phyloP scores from a whole-genome alignment of 2,888 invertebrate species.

The Cerastis rubricosa region DNA sequence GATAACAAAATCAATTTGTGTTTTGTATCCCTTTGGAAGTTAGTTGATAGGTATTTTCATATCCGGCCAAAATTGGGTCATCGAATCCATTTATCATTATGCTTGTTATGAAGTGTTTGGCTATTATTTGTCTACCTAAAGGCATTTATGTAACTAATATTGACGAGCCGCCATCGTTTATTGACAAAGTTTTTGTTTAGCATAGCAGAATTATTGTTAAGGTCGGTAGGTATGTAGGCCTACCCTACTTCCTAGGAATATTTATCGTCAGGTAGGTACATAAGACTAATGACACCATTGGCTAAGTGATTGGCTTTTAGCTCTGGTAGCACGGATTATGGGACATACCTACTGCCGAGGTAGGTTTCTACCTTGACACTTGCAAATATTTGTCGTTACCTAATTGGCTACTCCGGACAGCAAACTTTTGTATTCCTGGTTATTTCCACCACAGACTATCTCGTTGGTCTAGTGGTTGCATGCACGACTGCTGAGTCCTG shows the following conservation, averaged over 20 bases:
- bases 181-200: neutral
- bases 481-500: too few relatives aligned
- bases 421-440: neutral
- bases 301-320: neutral
- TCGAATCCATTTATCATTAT: constrained; percentile 39
- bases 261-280: neutral
- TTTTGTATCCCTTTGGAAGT: constrained; percentile 17
- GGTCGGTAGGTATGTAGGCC: neutral
- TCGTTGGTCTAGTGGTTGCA: too few relatives aligned
- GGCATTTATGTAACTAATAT: neutral
- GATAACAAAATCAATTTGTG: constrained; percentile 33
- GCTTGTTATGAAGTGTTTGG: constrained; percentile 25
- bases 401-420: neutral
- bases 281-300: neutral
- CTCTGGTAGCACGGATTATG: neutral
- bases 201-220: neutral
- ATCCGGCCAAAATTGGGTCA: constrained; percentile 30
- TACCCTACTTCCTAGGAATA: neutral
- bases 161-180: neutral
- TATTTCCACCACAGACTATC: neutral
- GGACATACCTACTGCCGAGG: neutral
- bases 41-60: constrained; percentile 25
- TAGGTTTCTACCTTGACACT: neutral
- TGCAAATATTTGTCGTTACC: neutral
- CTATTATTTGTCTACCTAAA: constrained; percentile 1